Evolutionary conservation across 1,140 invertebrate genomes (phyloP).

Genomic region (Sweltsa coloradensis): DNA sequence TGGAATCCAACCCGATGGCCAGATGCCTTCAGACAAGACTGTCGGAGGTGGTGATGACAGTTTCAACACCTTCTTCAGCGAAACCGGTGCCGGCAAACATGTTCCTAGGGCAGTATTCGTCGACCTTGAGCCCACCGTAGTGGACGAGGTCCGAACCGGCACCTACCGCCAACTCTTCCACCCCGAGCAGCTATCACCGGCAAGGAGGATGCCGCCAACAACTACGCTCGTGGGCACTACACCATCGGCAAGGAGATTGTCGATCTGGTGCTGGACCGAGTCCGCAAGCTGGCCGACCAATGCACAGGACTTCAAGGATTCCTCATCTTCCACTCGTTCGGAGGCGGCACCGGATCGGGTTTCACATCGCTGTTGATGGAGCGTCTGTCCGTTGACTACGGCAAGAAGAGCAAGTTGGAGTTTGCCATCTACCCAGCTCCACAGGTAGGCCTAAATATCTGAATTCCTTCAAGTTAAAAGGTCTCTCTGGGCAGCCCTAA

Average conservation of each 20-base stretch:
- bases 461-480: too few species aligned
- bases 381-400: constrained; percentile 51
- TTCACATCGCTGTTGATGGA: constrained; percentile 66
- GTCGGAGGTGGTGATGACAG: constrained; percentile 63
- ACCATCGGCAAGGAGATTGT: constrained; percentile 80
- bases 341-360: constrained; percentile 52
- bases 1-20: constrained; percentile 79
- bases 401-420: constrained; percentile 59
- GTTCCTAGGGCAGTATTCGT: constrained; percentile 57
- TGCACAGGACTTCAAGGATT: constrained; percentile 59
- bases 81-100: constrained; percentile 78
- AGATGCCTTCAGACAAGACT: constrained; percentile 50
- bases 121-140: constrained; percentile 62
- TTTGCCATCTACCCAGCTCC: constrained; percentile 72
- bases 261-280: constrained; percentile 62
- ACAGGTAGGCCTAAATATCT: too few species aligned
- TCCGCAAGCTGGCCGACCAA: constrained; percentile 60
- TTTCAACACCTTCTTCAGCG: constrained; percentile 83
- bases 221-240: constrained; percentile 76
- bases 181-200: too few species aligned
- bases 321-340: constrained; percentile 44
- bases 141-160: constrained; percentile 37
- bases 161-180: too few species aligned
- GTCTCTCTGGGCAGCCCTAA: too few species aligned
- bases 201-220: constrained; percentile 71